Evolutionary conservation across 2,113 vertebrate genomes (phyloP).

Genomic region (Lophochroa leadbeateri): DNA sequence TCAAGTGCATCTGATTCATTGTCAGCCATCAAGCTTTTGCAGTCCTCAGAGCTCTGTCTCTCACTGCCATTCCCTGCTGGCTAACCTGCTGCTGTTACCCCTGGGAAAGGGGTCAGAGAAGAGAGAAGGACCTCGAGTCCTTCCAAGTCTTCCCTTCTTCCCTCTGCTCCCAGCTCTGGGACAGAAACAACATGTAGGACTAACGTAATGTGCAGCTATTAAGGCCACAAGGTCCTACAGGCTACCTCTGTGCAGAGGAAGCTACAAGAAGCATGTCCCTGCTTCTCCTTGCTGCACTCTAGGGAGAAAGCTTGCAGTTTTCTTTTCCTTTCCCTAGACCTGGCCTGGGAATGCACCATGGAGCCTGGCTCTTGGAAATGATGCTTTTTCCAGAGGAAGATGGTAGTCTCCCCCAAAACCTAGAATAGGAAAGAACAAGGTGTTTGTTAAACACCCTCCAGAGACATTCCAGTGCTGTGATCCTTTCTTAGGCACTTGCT

Average conservation of each 20-base stretch:
- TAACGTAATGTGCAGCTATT: background rate
- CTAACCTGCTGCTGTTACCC: background rate
- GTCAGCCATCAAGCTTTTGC: background rate
- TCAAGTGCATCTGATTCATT: background rate
- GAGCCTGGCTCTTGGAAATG: background rate
- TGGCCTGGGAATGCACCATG: background rate
- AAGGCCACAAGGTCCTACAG: background rate
- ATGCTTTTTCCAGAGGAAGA: background rate
- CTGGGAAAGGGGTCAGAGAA: background rate
- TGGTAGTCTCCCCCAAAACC: background rate
- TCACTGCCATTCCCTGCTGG: background rate
- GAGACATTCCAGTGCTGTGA: background rate
- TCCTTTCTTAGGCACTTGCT: background rate
- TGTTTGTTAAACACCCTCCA: background rate
- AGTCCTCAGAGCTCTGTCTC: background rate
- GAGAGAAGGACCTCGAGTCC: background rate
- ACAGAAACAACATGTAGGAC: background rate
- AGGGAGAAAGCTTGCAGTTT: background rate
- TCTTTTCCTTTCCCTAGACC: background rate
- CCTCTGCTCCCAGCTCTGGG: background rate
- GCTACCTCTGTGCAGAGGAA: background rate
- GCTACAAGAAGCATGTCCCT: background rate
- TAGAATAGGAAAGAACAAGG: rapidly evolving
- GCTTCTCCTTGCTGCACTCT: background rate
- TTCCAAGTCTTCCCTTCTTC: background rate